Evolutionary conservation across 2,797 vertebrate species (phyloP).

Genomic region (Emydoidea blandingii): DNA sequence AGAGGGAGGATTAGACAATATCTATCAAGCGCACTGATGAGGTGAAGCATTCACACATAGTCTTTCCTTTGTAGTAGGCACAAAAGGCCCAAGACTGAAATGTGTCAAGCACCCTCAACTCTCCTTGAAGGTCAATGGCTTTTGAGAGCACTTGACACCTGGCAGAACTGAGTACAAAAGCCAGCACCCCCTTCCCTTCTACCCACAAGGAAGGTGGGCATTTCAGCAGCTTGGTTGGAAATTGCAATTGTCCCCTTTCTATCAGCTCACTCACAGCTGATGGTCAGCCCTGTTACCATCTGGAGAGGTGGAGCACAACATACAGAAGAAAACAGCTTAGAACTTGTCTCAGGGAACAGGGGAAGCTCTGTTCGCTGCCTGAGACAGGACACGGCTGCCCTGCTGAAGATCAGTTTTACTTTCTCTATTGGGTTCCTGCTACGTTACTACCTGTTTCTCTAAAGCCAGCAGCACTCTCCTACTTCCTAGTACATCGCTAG

Average conservation of each 20-base stretch:
- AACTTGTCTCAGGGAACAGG: not conserved
- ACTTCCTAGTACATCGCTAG: not conserved
- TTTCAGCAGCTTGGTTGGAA: not conserved
- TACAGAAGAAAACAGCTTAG: not conserved
- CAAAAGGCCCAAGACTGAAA: not conserved
- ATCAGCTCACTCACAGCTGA: not conserved
- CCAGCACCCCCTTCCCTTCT: not conserved
- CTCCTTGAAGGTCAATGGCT: not conserved
- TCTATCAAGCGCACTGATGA: not conserved
- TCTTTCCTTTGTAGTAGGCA: not conserved
- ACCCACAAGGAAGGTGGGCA: not conserved
- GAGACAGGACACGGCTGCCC: not conserved
- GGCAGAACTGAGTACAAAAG: not conserved
- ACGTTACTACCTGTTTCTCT: not conserved
- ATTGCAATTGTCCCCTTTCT: not conserved
- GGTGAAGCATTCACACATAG: too few species aligned
- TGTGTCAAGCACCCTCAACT: not conserved
- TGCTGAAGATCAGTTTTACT: not conserved
- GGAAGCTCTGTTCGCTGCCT: not conserved
- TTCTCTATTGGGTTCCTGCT: not conserved
- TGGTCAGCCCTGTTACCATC: not conserved
- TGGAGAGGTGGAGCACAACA: not conserved
- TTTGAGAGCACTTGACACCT: not conserved
- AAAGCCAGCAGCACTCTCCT: not conserved
- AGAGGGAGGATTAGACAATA: not conserved